Evolutionary conservation across 1,140 invertebrate genomes (phyloP).

Genomic region (Bombus confusus): DNA sequence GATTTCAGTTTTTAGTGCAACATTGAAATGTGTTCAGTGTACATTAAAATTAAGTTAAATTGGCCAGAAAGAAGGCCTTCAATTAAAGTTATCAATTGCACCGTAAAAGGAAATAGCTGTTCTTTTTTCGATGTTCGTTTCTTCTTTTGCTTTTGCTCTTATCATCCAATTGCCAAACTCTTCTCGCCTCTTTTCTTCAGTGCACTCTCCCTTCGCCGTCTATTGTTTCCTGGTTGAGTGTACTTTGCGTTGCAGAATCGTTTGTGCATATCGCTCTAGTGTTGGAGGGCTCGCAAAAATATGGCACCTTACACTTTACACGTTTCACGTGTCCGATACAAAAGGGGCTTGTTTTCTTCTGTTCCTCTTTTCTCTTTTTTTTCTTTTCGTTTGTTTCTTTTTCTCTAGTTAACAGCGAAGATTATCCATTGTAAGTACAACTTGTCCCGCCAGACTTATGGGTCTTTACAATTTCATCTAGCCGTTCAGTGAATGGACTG

Average conservation of each 20-base stretch:
- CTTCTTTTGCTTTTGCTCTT: slow-evolving; percentile 18
- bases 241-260: slow-evolving; percentile 30
- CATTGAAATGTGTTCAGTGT: too few relatives aligned
- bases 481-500: background rate
- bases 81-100: slow-evolving; percentile 56
- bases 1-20: background rate
- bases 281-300: slow-evolving; percentile 20
- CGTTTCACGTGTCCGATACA: background rate
- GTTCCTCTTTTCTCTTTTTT: background rate
- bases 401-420: background rate
- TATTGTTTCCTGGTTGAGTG: slow-evolving; percentile 11
- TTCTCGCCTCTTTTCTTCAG: background rate
- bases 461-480: background rate
- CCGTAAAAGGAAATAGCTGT: background rate
- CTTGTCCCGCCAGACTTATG: background rate
- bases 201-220: background rate
- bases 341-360: background rate
- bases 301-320: slow-evolving; percentile 36
- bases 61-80: background rate
- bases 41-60: too few relatives aligned
- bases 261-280: slow-evolving; percentile 29
- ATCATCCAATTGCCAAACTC: slow-evolving; percentile 41
- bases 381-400: background rate
- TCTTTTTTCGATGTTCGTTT: slow-evolving; percentile 4
- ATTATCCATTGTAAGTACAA: background rate